phyloP scores from a whole-genome alignment of 2,888 invertebrate species.

The Dicranocentrus wangi region DNA sequence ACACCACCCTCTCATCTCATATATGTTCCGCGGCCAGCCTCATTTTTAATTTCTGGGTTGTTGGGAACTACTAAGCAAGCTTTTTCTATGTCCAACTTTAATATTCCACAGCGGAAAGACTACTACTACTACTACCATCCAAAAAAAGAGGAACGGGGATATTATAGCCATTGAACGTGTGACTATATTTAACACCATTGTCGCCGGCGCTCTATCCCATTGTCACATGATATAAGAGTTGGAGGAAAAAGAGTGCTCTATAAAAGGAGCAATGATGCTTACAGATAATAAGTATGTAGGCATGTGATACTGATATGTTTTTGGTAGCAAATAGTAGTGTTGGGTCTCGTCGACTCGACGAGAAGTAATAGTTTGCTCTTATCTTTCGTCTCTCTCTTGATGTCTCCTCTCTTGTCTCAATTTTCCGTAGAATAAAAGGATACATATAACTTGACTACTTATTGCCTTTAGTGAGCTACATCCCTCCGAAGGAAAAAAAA shows the following conservation, averaged over 20 bases:
- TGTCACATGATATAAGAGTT: background rate
- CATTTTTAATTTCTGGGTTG: background rate
- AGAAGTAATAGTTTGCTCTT: constrained; percentile 41
- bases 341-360: background rate
- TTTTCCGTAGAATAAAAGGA: constrained; percentile 43
- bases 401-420: constrained; percentile 52
- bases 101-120: background rate
- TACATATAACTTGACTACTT: constrained; percentile 35
- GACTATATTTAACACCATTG: background rate
- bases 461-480: constrained; percentile 15
- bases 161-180: too few species aligned
- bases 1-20: background rate
- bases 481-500: too few species aligned
- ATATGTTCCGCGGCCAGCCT: background rate
- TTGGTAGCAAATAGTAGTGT: background rate
- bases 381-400: constrained; percentile 44
- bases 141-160: background rate
- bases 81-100: background rate
- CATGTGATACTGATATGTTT: background rate
- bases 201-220: background rate
- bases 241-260: too few species aligned
- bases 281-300: too few species aligned
- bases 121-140: background rate
- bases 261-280: too few species aligned
- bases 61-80: too few species aligned